Evolutionary conservation across 2,888 invertebrate species (phyloP), one percentile per base, ranked within the genome.

Genomic region (Melikaiella ostensackeni): DNA sequence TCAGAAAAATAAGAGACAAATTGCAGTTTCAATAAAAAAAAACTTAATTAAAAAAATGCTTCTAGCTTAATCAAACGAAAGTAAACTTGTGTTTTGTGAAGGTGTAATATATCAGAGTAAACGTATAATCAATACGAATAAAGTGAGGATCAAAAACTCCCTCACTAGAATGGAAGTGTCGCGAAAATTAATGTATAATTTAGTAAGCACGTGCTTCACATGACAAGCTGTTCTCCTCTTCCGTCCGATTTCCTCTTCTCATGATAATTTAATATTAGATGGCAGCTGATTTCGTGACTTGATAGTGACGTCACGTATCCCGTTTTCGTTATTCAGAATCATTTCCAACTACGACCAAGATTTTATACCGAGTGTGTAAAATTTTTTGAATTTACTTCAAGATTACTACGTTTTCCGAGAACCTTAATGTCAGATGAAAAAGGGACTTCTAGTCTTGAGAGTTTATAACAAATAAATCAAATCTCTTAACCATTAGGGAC

Each of bases 151-250:
- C 86, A 79, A 84, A 81, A 83, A 84, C 82, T 83, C 77, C 76
- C 83, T 70, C 76, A 77, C 78, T 82, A 75, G 64, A 77, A 79
- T 78, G 75, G 80, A 75, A 66, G 79, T 64, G 64, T 38, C 75
- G 79, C 79, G 76, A 74, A 80, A 84, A 86, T 87, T 86, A 85
- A 85, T 84, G 80, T 80, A 83, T 76, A 83, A 83, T 84, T 86
- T 82, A 76, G 74, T 75, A 73, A 76, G 81, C 75, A 77, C 83
- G 84, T 80, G 82, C 64, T 64, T 64, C 42, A 64, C 42, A 64
- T 64, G 21, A 42, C 38, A 64, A 64, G 64, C 64, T 42, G 13
- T 64, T 38, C 64, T n/a, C 42, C 38, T 38, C 64, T 64, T 64
- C 42, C 38, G 21, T 64, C 64, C 38, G 64, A 38, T 38, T 64